These are phyloP conservation scores for Nomada ruficornis DNA, from an alignment of 2,888 invertebrate genomes.

Conservation along the genomic window DNA sequence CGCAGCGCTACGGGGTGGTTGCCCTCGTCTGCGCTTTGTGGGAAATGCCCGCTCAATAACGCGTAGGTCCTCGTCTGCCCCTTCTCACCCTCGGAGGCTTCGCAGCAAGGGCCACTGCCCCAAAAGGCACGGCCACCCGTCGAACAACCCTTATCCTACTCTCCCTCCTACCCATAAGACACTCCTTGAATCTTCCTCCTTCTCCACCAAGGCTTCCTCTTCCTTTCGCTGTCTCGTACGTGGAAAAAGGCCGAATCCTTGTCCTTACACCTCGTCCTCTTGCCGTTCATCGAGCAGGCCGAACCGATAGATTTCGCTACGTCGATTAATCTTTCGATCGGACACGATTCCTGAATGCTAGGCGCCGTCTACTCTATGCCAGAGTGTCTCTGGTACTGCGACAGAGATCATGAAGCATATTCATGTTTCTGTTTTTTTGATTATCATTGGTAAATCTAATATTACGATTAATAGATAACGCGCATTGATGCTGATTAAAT, in stretches of 20 bases:
- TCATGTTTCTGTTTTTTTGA: neutral
- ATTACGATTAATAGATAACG: neutral
- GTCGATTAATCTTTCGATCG: constrained; percentile 35
- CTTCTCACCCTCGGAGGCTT: constrained; percentile 68
- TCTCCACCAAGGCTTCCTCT: neutral
- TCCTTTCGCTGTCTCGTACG: constrained; percentile 1
- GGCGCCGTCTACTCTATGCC: neutral
- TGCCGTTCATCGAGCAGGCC: neutral
- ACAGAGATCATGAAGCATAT: neutral
- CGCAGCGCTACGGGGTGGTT: constrained; percentile 82
- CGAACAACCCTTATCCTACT: constrained; percentile 65
- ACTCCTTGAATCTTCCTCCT: constrained; percentile 43
- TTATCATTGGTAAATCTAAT: neutral
- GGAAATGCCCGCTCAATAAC: constrained; percentile 84
- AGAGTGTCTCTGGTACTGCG: neutral
- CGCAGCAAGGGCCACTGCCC: constrained; percentile 76
- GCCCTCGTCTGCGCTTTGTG: constrained; percentile 84
- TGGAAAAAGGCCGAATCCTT: constrained; percentile 60
- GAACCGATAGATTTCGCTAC: neutral
- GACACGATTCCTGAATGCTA: neutral
- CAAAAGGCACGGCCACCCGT: constrained; percentile 72
- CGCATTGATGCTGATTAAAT: neutral
- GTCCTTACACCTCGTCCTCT: constrained; percentile 40
- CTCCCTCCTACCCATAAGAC: constrained; percentile 46
- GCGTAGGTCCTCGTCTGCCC: constrained; percentile 78